Evolutionary conservation across 2,797 vertebrate genomes (phyloP).

Genomic region (Merluccius polli): DNA sequence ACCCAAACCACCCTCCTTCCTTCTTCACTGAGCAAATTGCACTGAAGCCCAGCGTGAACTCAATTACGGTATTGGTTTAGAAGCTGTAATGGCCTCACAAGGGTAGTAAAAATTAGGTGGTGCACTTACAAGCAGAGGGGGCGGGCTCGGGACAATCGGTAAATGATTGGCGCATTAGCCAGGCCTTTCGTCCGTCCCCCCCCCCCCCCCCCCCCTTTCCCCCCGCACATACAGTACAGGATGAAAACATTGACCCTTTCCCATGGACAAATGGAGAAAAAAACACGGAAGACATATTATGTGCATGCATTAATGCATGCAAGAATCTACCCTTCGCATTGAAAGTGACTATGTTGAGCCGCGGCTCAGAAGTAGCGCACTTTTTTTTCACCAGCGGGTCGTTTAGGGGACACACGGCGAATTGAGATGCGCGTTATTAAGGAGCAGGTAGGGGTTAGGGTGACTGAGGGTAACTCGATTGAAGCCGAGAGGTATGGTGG

Average conservation of each 20-base stretch:
- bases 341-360: background rate
- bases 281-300: background rate
- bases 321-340: background rate
- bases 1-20: background rate
- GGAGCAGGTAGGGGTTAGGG: too few relatives aligned
- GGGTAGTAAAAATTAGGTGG: conserved; percentile 66
- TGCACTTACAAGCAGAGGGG: conserved; percentile 53
- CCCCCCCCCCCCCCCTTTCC: background rate
- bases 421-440: background rate
- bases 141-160: conserved; percentile 36
- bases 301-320: background rate
- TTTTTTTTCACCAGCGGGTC: background rate
- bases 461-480: too few relatives aligned
- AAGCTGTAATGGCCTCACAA: conserved; percentile 58
- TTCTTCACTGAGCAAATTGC: conserved; percentile 43
- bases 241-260: too few relatives aligned
- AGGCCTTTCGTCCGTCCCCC: background rate
- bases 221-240: too few relatives aligned
- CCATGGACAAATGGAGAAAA: too few relatives aligned
- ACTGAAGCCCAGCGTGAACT: conserved; percentile 51
- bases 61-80: conserved; percentile 70
- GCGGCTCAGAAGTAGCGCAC: too few relatives aligned
- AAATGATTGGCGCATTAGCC: conserved; percentile 60
- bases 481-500: too few relatives aligned
- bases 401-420: background rate